These are phyloP conservation scores for Orthosia cruda DNA, from an alignment of 2,888 invertebrate genomes.

Conservation along the genomic window DNA sequence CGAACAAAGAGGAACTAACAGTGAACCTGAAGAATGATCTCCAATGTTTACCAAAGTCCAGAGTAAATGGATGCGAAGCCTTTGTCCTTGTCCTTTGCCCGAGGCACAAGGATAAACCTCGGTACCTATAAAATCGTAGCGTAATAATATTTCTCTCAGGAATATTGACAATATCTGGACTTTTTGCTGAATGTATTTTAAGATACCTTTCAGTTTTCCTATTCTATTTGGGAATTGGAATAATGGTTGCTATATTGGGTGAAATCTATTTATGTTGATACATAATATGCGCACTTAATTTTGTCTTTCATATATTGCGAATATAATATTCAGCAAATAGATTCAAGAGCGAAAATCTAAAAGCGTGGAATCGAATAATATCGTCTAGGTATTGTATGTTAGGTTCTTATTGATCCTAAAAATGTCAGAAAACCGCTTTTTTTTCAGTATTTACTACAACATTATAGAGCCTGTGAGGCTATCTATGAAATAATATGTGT, in stretches of 20 bases:
- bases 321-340: neutral
- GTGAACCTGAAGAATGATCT: constrained; percentile 10
- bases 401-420: neutral
- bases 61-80: constrained; percentile 1
- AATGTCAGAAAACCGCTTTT: neutral
- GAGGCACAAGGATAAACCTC: neutral
- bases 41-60: constrained; percentile 11
- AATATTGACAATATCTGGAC: neutral
- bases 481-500: too few species aligned
- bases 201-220: neutral
- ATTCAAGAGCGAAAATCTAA: neutral
- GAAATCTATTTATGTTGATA: neutral
- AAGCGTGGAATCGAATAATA: neutral
- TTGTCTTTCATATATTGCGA: neutral
- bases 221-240: constrained; percentile 18
- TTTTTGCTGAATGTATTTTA: constrained; percentile 32
- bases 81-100: constrained; percentile 21
- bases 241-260: constrained; percentile 19
- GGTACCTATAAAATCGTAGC: constrained; percentile 6
- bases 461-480: too few species aligned
- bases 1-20: constrained; percentile 17
- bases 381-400: neutral
- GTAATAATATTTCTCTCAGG: constrained; percentile 22
- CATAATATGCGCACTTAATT: neutral
- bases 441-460: too few species aligned